A percentile compares a stretch with the other conserved stretches of the same genome.
These are phyloP conservation scores for Papilio gigon DNA, from an alignment of 2,888 invertebrate species.

Conservation along the genomic window DNA sequence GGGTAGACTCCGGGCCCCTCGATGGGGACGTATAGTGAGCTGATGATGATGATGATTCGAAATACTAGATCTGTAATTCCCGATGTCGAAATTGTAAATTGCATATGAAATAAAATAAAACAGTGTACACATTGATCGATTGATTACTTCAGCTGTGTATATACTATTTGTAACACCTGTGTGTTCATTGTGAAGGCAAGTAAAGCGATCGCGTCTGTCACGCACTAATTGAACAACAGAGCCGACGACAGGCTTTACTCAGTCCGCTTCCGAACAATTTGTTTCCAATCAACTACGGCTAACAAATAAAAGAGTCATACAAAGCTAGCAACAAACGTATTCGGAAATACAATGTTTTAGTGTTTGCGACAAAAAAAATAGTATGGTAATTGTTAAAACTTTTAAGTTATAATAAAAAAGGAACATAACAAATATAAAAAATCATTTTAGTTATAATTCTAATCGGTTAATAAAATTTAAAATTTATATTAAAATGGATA, in stretches of 20 bases:
- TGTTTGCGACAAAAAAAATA: too few relatives aligned
- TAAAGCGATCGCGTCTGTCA: slow-evolving; percentile 17
- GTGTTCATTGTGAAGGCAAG: slow-evolving; percentile 7
- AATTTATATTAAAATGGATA: too few relatives aligned
- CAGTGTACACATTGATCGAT: background rate
- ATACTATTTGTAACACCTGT: background rate
- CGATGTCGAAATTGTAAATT: too few relatives aligned
- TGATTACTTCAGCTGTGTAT: background rate
- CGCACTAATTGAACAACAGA: slow-evolving; percentile 6
- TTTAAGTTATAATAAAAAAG: too few relatives aligned
- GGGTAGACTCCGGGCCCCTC: too few relatives aligned
- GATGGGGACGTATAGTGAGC: too few relatives aligned
- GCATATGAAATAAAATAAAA: background rate
- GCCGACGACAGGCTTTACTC: background rate
- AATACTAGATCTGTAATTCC: too few relatives aligned
- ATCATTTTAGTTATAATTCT: too few relatives aligned
- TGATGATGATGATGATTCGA: too few relatives aligned
- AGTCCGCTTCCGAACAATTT: slow-evolving; percentile 10
- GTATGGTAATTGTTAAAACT: too few relatives aligned
- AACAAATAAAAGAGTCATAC: background rate
- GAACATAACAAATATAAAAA: too few relatives aligned
- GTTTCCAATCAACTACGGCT: slow-evolving; percentile 11
- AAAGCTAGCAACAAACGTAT: slow-evolving; percentile 4
- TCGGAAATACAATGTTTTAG: background rate
- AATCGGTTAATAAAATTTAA: too few relatives aligned